Evolutionary conservation across 2,888 invertebrate genomes (phyloP), one percentile per base, ranked within the genome.

Genomic region (Saturnia pavonia): DNA sequence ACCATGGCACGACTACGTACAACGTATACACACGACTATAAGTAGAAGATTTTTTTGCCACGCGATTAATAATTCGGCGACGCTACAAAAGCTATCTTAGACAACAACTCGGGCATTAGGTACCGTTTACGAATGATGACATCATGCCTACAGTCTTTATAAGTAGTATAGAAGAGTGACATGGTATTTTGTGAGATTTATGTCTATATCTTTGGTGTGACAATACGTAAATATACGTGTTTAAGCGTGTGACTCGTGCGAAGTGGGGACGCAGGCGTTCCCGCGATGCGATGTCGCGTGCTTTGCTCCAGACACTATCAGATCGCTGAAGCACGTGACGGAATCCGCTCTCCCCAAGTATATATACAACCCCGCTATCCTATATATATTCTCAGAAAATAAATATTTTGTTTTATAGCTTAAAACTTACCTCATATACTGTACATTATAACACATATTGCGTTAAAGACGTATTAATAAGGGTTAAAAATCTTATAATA

Each of bases 311-410:
- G 75, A 72, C 73, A 76, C 82, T 90, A 90, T 91, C 90, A 78
- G 89, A 91, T 91, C 83, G 83, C 85, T 76, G 72, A 81, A 80
- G 87, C 88, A 89, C 92, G 91, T 92, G 92, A 89, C 83, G 91
- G 89, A 84, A 90, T 89, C 85, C 82, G 42, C 67, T 66, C 42
- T 42, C 22, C 54, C 70, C 70, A 42, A 67, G 77, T 75, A 79
- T 72, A 63, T 54, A 67, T 67, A 66, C 68, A 54, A 42, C 57
- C 63, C 57, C 54, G 72, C 77, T 72, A 78, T 75, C 71, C 73
- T 71, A 70, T 71, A 74, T 71, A 71, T 76, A 76, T 70, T 75
- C 69, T 65, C 68, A 73, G 40, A 65, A 40, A 27, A 27, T 60
- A 25, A 4, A 25, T 6, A 25, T 25, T 12, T 60, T 14, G 14